Base-by-base conservation (phyloP, 2,113 vertebrate genomes). In the Larimichthys crocea region DNA sequence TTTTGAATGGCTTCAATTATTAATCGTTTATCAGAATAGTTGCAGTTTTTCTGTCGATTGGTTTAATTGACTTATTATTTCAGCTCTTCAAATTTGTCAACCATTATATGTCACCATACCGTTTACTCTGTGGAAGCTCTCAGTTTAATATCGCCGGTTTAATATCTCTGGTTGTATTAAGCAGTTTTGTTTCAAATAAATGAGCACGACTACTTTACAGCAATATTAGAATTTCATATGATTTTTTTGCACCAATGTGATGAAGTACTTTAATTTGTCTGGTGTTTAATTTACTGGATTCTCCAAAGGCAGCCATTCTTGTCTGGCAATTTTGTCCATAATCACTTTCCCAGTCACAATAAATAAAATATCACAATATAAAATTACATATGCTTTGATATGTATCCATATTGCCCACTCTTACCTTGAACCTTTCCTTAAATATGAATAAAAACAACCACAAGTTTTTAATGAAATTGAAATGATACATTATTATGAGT, bases 351-450 rank as follows among this genome's bases (percentile, higher is more conserved):
- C 16, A 82, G 52, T 73, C n/a, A 4, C 17, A 68, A 57, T 67
- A 61, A n/a, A 68, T 50, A n/a, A 20, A 60, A 70, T 42, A 48
- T 60, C 31, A 65, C 20, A 68, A 46, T 75, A 71, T 75, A 57
- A 82, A 81, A 70, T 50, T 63, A 83, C 26, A 78, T 62, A 50
- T 65, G 61, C 20, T 49, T 15, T 76, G n/a, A 66, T 22, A 11
- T 79, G 55, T 48, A 11, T 46, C 8, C 10, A 61, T 14, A 19
- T 46, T 31, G 0, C 22, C 7, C 26, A 57, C 40, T 40, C 16
- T 4, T 57, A 12, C n/a, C 50, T 49, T 35, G 5, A 60, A 10
- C n/a, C 31, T 74, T 60, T 7, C 20, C 17, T 55, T 3, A 46
- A 82, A 60, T 53, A 61, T 9, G 8, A 44, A 22, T 60, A 61